These are phyloP conservation scores for Idaea dimidiata DNA, from an alignment of 2,888 invertebrate genomes.

Conservation along the genomic window DNA sequence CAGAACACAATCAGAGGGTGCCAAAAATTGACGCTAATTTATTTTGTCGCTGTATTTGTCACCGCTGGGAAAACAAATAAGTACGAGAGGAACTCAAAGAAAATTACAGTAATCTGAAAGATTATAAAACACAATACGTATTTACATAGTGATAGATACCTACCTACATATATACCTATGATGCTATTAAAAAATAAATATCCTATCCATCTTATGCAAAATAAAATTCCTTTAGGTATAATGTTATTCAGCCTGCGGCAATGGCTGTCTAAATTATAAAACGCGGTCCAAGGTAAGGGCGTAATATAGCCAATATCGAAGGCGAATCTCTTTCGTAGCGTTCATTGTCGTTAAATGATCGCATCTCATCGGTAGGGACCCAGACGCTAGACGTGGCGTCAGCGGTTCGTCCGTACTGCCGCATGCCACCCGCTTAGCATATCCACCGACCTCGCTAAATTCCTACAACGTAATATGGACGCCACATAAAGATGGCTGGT, in stretches of 20 bases:
- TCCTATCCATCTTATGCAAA: constrained; percentile 49
- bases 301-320: constrained; percentile 61
- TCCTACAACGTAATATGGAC: constrained; percentile 55
- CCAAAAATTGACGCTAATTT: constrained; percentile 21
- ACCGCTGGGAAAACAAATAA: background rate
- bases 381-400: constrained; percentile 75
- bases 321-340: constrained; percentile 47
- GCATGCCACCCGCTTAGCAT: constrained; percentile 60
- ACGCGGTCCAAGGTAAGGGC: constrained; percentile 50
- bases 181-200: constrained; percentile 31
- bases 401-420: constrained; percentile 46
- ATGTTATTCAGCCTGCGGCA: constrained; percentile 53
- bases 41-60: background rate
- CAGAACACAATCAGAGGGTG: constrained; percentile 33
- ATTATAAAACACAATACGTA: background rate
- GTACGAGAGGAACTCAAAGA: background rate
- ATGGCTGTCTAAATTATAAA: constrained; percentile 56
- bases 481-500: constrained; percentile 57
- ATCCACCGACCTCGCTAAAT: constrained; percentile 64
- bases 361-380: constrained; percentile 54
- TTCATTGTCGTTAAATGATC: constrained; percentile 69
- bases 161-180: constrained; percentile 21
- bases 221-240: constrained; percentile 44
- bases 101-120: background rate
- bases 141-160: background rate